Conservation (phyloP, 2,888 invertebrate genomes). For the Pollenia angustigena region DNA sequence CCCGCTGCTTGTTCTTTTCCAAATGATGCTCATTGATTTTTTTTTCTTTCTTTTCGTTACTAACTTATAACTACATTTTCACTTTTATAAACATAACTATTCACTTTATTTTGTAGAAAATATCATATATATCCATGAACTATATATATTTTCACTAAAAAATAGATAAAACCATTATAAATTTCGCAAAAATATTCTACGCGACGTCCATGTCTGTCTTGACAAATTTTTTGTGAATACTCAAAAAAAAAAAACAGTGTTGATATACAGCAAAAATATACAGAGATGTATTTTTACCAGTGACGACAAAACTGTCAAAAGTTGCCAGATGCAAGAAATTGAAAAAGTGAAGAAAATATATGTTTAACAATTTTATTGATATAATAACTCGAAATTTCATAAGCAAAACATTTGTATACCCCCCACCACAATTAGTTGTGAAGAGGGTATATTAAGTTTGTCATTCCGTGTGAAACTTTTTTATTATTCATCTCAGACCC, state of each 20-base stretch:
- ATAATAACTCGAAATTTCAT: too few species aligned
- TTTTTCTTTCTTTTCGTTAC: slow-evolving; percentile 38
- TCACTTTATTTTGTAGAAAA: not conserved
- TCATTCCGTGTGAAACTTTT: too few species aligned
- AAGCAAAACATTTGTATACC: too few species aligned
- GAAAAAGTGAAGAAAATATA: not conserved
- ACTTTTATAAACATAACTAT: not conserved
- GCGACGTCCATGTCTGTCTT: slow-evolving; percentile 66
- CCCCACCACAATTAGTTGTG: too few species aligned
- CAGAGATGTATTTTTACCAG: slow-evolving; percentile 30
- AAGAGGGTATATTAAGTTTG: too few species aligned
- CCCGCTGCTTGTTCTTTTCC: slow-evolving; percentile 63
- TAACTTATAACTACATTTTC: slow-evolving; percentile 39
- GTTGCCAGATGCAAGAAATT: not conserved
- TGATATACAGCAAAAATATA: slow-evolving; percentile 42
- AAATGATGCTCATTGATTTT: slow-evolving; percentile 72
- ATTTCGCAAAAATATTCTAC: slow-evolving; percentile 62
- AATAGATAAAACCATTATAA: slow-evolving; percentile 36
- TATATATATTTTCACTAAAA: slow-evolving; percentile 49
- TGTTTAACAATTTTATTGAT: too few species aligned
- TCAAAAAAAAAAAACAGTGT: slow-evolving; percentile 53
- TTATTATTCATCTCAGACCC: too few species aligned
- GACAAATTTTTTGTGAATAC: slow-evolving; percentile 58
- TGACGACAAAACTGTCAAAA: not conserved
- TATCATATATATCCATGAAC: not conserved